These are phyloP conservation scores for Lordiphosa collinella DNA, from an alignment of 1,140 invertebrate genomes.

Conservation along the genomic window DNA sequence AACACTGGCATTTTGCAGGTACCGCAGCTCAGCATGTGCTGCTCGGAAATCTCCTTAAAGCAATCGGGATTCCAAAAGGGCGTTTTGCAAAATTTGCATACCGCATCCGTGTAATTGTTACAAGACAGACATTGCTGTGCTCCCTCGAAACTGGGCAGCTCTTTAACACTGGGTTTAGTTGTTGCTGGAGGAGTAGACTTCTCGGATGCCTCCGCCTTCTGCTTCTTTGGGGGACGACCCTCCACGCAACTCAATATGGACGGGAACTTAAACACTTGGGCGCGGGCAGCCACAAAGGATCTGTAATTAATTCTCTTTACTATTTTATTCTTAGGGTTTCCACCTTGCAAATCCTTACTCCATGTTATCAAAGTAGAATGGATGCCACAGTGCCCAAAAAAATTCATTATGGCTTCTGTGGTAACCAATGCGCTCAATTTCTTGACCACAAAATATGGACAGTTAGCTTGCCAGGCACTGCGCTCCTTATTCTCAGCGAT, in stretches of 20 bases:
- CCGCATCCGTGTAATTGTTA: conserved; percentile 26
- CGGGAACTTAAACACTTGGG: conserved; percentile 22
- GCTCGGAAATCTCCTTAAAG: conserved; percentile 13
- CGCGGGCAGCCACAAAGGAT: conserved; percentile 26
- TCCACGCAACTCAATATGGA: conserved; percentile 9
- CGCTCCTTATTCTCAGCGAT: not conserved
- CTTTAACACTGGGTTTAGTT: not conserved
- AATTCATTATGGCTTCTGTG: conserved; percentile 20
- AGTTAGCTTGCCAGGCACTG: conserved; percentile 5
- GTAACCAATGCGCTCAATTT: conserved; percentile 17
- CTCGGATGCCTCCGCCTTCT: not conserved
- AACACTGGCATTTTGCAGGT: not conserved
- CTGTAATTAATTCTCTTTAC: no score
- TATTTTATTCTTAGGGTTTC: no score
- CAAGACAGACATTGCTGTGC: conserved; percentile 25
- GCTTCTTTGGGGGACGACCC: not conserved
- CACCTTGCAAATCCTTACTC: no score
- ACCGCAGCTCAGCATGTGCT: conserved; percentile 28
- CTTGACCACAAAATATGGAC: conserved; percentile 42
- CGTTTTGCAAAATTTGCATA: conserved; percentile 40
- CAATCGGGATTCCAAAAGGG: conserved; percentile 42
- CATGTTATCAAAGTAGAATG: conserved; percentile 42
- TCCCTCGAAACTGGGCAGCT: no score
- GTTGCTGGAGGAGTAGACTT: not conserved
- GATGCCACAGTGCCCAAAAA: conserved; percentile 30